Base-by-base conservation (phyloP, 2,113 vertebrate genomes). In the Carassius carassius region DNA sequence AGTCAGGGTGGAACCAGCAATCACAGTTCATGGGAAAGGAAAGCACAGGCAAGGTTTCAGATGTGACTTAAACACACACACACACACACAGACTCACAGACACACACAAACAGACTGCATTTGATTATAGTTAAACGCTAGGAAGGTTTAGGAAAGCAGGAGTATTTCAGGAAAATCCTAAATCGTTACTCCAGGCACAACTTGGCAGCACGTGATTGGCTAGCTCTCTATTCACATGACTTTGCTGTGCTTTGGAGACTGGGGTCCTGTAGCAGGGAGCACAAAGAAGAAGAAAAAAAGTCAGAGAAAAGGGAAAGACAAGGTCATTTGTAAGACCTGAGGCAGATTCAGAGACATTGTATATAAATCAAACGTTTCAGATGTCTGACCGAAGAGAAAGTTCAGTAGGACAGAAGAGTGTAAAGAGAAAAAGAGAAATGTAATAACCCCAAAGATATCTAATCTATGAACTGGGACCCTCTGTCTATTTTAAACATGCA, bases 181-280 rank as follows among this genome's bases (percentile, higher is more conserved):
- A 92, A 91, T 80, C 76, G 41, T 88, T 87, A 89, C 87, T 82
- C 6, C 65, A 78, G 88, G 84, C 86, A 87, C 83, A 85, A 91
- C 92, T 89, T 93, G 93, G 92, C 91, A 11, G 84, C 79, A 81
- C 58, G 69, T 90, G 89, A 94, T 93, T 94, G 92, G 93, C 85
- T 54, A 84, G 84, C 77, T 81, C 78, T 72, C 35, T 56, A 54
- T 82, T 83, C 85, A 82, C 82, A 78, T 91, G 90, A 91, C 82
- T 87, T 49, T 77, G 81, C 87, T 89, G 60, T 56, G 84, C 75
- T 83, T 88, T 81, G 73, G 81, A 70, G 47, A 60, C 62, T 44
- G 85, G 83, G 80, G 82, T 77, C 88, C 56, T 23, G n/a, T 76
- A 41, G 29, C 35, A 60, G 37, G 25, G 25, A 69, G 56, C 23